Percentiles rank a stretch among this genome's conserved stretches.
These are phyloP conservation scores for Heliothis subflexa DNA, from an alignment of 1,140 invertebrate genomes.

Conservation along the genomic window DNA sequence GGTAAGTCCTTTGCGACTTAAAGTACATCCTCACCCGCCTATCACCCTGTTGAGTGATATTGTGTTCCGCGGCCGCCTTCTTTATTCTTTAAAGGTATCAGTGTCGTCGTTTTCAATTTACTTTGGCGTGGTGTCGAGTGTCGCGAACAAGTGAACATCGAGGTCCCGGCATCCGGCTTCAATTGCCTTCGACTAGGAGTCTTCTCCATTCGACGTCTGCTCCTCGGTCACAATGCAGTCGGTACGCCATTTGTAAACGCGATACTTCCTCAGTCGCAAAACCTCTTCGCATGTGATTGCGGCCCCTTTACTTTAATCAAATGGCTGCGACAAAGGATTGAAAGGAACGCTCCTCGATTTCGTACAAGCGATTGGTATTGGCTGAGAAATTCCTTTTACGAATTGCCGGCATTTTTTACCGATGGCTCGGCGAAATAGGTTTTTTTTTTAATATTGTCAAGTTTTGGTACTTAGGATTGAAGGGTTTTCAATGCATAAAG, in stretches of 20 bases:
- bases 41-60: slow-evolving; percentile 45
- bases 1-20: slow-evolving; percentile 25
- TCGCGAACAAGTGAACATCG: slow-evolving; percentile 68
- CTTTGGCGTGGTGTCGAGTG: slow-evolving; percentile 62
- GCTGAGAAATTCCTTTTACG: slow-evolving; percentile 73
- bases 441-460: slow-evolving; percentile 44
- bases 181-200: slow-evolving; percentile 67
- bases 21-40: slow-evolving; percentile 50
- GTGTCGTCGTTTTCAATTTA: slow-evolving; percentile 70
- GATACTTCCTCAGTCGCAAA: slow-evolving; percentile 82
- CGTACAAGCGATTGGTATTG: slow-evolving; percentile 80
- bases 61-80: slow-evolving; percentile 39
- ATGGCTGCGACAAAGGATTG: slow-evolving; percentile 84
- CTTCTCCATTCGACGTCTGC: slow-evolving; percentile 55
- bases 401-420: slow-evolving; percentile 74
- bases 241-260: slow-evolving; percentile 81
- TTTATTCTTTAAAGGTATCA: slow-evolving; percentile 58
- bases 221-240: slow-evolving; percentile 74
- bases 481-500: slow-evolving; percentile 25
- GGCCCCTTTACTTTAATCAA: slow-evolving; percentile 83
- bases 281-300: slow-evolving; percentile 76
- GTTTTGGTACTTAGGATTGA: slow-evolving; percentile 19
- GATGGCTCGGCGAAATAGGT: slow-evolving; percentile 59
- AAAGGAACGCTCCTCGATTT: slow-evolving; percentile 79
- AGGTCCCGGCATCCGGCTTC: slow-evolving; percentile 62